A percentile compares a stretch with the other conserved stretches of the same genome.
Conservation (phyloP, 2,888 invertebrate genomes). For the Orthosia gracilis region DNA sequence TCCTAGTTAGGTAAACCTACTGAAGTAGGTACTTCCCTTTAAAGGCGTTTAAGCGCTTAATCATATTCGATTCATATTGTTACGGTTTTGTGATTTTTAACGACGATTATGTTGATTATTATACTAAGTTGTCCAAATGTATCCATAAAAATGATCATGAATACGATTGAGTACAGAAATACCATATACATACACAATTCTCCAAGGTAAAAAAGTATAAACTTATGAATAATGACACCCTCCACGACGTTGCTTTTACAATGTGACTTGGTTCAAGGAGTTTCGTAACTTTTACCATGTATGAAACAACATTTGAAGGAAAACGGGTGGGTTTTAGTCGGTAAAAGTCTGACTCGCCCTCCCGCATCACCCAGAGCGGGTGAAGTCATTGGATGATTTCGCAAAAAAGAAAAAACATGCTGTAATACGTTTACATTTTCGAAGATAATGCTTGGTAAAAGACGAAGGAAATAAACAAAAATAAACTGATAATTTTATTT, state of each 20-base stretch:
- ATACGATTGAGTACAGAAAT: neutral
- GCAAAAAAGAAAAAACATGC: too few species aligned
- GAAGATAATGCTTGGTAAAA: slow-evolving; percentile 2
- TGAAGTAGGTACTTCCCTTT: neutral
- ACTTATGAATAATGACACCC: slow-evolving; percentile 24
- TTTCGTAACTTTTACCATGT: slow-evolving; percentile 17
- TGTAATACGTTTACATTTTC: too few species aligned
- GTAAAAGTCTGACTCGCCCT: too few species aligned
- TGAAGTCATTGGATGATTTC: too few species aligned
- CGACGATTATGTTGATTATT: too few species aligned
- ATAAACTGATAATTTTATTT: too few species aligned
- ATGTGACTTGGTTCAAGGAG: slow-evolving; percentile 11
- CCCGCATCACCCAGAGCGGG: too few species aligned
- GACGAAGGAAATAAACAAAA: too few species aligned
- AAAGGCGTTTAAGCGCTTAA: neutral
- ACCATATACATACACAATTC: neutral
- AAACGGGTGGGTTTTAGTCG: too few species aligned
- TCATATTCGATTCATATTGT: neutral
- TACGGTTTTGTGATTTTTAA: neutral
- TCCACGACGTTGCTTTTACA: slow-evolving; percentile 12
- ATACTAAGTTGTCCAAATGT: neutral
- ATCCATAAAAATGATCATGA: neutral
- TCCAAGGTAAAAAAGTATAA: neutral
- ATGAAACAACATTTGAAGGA: slow-evolving; percentile 5
- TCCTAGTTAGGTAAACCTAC: too few species aligned